These are phyloP conservation scores for Diglossa cyanea DNA, from an alignment of 2,797 vertebrate species.

Conservation along the genomic window DNA sequence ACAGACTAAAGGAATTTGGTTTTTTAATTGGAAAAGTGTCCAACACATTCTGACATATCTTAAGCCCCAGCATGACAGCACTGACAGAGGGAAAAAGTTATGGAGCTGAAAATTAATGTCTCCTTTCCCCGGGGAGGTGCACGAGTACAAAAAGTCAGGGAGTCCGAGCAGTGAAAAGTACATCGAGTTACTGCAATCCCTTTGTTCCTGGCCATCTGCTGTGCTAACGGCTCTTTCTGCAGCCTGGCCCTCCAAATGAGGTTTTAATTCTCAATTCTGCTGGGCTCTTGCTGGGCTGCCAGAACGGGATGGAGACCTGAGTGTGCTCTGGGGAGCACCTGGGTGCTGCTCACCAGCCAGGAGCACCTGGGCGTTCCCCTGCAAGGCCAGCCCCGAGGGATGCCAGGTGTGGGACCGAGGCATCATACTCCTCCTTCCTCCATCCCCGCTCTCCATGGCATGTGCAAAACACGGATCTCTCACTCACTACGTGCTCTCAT, in stretches of 20 bases:
- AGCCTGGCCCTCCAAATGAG: neutral
- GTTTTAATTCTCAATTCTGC: neutral
- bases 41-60: neutral
- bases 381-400: neutral
- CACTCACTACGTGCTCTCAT: neutral
- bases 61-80: neutral
- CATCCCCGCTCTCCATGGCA: fast-evolving
- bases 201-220: slow-evolving; percentile 12
- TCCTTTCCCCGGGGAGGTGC: fast-evolving
- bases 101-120: neutral
- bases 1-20: neutral
- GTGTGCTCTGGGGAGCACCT: neutral
- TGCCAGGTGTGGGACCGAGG: neutral
- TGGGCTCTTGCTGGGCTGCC: neutral
- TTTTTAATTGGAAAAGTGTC: neutral
- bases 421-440: neutral
- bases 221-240: neutral
- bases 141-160: neutral
- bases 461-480: fast-evolving
- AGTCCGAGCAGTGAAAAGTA: neutral
- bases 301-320: fast-evolving
- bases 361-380: fast-evolving
- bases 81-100: neutral
- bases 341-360: fast-evolving
- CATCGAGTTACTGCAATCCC: neutral